Evolutionary conservation across 1,140 invertebrate genomes (phyloP), one percentile per base, ranked within the genome.

Genomic region (Ceratosolen fusciceps): DNA sequence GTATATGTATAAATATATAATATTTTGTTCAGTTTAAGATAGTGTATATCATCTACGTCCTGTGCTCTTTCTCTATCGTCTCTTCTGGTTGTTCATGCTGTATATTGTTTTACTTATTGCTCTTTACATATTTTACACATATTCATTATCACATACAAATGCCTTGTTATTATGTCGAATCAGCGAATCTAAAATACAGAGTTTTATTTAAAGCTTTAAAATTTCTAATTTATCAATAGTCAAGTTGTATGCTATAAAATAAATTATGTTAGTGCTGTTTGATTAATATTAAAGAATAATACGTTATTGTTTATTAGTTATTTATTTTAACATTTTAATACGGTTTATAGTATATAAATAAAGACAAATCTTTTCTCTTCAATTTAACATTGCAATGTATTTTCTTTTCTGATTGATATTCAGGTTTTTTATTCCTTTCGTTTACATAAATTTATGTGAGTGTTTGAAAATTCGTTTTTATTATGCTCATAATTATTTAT

Each of bases 61-160:
- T 82, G 81, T 84, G 62, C 77, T 83, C 80, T 79, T 83, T 83
- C 81, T 83, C 74, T 82, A 77, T 80, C 74, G 52, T 54, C 82
- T 78, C 71, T 84, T 83, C 82, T 84, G 74, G 79, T 84, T 85
- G 83, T 84, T 84, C 81, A 79, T 82, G 83, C 82, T 83, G 80
- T 85, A 83, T 84, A 81, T 81, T 84, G 72, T 85, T 81, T 85
- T 85, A 81, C 39, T 83, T 85, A 80, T 83, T 83, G 84, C 83
- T 72, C 71, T 62, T 60, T 62, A 78, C 52, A 78, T 24, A 72
- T 78, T 62, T 71, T 65, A 75, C 26, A 74, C 43, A 21, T 49
- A 62, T 62, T 77, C 67, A 77, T 77, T 3, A 16, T 56, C 31
- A 58, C 34, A 68, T 34, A 52, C 14, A n/a, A 62, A 75, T 21